phyloP scores from a whole-genome alignment of 2,797 vertebrate genomes.

The Vultur gryphus region DNA sequence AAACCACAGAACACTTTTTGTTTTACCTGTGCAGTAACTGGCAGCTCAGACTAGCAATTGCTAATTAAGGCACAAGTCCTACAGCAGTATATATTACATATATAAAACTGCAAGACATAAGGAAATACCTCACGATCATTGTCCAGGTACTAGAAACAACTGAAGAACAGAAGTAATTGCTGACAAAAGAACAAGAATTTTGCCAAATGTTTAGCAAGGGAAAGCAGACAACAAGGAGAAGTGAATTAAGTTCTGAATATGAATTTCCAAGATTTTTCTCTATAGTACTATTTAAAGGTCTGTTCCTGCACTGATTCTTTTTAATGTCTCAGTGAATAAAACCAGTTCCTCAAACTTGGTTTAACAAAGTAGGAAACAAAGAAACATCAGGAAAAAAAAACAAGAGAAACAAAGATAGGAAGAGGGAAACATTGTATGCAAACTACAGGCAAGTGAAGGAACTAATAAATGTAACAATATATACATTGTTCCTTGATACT shows the following conservation, averaged over 20 bases:
- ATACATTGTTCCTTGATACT: background rate
- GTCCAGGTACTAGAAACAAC: background rate
- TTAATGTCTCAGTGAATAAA: background rate
- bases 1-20: background rate
- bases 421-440: background rate
- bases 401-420: background rate
- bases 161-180: background rate
- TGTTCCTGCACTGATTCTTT: background rate
- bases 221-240: background rate
- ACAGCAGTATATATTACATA: background rate
- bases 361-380: background rate
- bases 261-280: background rate
- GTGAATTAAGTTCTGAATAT: background rate
- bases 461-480: background rate
- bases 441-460: background rate
- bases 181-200: background rate
- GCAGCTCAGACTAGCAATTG: background rate
- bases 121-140: background rate
- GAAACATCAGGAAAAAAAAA: background rate
- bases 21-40: background rate
- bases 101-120: background rate
- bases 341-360: background rate
- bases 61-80: background rate
- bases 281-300: background rate
- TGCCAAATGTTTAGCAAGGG: rapidly evolving